Conservation (phyloP, 2,113 vertebrate genomes). For the Callocephalon fimbriatum region DNA sequence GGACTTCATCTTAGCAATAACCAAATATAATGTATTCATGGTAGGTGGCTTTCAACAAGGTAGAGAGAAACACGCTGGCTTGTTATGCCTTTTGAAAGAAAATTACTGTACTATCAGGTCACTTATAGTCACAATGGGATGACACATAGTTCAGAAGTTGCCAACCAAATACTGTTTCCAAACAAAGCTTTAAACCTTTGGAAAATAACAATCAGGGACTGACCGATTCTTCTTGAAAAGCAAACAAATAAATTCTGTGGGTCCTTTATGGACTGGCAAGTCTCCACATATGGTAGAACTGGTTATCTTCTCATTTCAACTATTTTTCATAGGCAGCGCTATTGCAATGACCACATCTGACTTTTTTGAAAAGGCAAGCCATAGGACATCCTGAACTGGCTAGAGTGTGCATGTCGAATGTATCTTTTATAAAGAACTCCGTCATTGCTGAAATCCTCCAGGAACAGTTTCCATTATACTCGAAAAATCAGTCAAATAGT, state of each 20-base stretch:
- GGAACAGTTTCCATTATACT: neutral
- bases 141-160: neutral
- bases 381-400: neutral
- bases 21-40: slow-evolving; percentile 16
- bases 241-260: neutral
- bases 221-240: neutral
- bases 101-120: neutral
- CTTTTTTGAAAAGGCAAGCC: neutral
- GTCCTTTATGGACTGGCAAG: neutral
- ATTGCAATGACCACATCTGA: neutral
- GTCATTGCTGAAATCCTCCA: neutral
- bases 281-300: rapidly evolving
- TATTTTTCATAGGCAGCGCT: neutral
- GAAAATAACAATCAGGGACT: neutral
- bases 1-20: slow-evolving; percentile 20
- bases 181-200: neutral
- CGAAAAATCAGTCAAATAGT: neutral
- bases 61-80: neutral
- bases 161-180: neutral
- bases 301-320: neutral
- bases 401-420: neutral
- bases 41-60: neutral
- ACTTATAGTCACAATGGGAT: neutral
- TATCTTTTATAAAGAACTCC: neutral
- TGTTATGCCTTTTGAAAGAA: neutral